Evolutionary conservation across 2,888 invertebrate genomes (phyloP).

Genomic region (Orthosia incerta): DNA sequence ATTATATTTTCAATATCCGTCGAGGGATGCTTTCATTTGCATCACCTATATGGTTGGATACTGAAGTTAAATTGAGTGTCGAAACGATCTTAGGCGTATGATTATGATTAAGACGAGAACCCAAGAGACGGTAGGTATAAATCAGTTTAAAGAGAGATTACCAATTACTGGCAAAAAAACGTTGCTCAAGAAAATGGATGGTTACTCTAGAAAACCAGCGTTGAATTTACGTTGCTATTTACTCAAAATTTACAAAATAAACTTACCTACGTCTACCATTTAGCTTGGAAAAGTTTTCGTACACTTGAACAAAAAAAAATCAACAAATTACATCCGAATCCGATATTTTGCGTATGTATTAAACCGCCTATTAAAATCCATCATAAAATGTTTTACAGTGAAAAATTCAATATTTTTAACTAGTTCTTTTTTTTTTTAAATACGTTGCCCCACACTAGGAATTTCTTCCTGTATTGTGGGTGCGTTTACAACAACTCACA

Average conservation of each 20-base stretch:
- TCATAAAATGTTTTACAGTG: not conserved
- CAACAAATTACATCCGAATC: not conserved
- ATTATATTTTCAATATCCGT: constrained; percentile 6
- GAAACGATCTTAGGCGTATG: constrained; percentile 5
- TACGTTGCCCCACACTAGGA: too few species aligned
- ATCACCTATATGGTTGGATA: constrained; percentile 3
- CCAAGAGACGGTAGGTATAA: not conserved
- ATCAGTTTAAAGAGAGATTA: not conserved
- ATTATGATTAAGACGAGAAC: not conserved
- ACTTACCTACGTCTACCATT: too few species aligned
- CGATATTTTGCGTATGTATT: not conserved
- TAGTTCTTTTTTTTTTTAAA: too few species aligned
- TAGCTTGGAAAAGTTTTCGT: not conserved
- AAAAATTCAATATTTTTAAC: constrained; percentile 16
- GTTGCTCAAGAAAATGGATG: not conserved
- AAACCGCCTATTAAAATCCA: constrained; percentile 11
- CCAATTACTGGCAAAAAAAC: not conserved
- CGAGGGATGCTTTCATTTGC: constrained; percentile 15
- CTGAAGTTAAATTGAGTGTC: constrained; percentile 26
- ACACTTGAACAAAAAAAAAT: not conserved
- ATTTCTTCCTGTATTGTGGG: too few species aligned
- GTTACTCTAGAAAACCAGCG: not conserved
- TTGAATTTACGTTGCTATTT: not conserved
- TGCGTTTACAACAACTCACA: too few species aligned
- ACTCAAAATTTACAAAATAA: too few species aligned